Evolutionary conservation across 92 coral and sea anemone genomes (phyloP).

Genomic region (Metridium senile): DNA sequence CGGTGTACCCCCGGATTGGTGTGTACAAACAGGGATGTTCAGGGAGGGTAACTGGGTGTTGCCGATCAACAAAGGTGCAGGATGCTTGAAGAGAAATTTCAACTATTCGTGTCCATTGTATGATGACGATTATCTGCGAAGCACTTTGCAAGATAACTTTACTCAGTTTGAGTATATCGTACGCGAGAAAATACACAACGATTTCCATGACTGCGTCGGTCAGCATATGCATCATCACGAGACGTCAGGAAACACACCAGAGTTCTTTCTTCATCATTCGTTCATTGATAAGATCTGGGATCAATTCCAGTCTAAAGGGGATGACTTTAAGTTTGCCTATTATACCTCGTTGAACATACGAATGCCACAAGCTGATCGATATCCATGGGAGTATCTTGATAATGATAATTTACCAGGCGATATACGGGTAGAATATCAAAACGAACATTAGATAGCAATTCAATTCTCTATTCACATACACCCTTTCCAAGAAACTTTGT

Average conservation of each 20-base stretch:
- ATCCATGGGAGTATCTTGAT: slow-evolving; percentile 79
- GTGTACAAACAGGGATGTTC: slow-evolving; percentile 71
- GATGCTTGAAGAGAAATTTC: slow-evolving; percentile 65
- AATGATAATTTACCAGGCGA: slow-evolving; percentile 67
- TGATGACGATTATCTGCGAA: slow-evolving; percentile 25
- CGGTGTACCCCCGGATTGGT: slow-evolving; percentile 38
- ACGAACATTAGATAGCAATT: neutral
- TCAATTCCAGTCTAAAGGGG: slow-evolving; percentile 64
- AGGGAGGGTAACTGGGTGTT: slow-evolving; percentile 37
- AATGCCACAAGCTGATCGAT: slow-evolving; percentile 66
- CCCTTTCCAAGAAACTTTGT: too few relatives aligned
- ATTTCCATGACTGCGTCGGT: slow-evolving; percentile 71
- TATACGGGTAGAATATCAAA: slow-evolving; percentile 48
- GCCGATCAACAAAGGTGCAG: slow-evolving; percentile 55
- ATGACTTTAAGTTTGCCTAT: slow-evolving; percentile 49
- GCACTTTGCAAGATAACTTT: slow-evolving; percentile 39
- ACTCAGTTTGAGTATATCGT: slow-evolving; percentile 45
- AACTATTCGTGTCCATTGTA: slow-evolving; percentile 38
- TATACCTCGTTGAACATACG: slow-evolving; percentile 28
- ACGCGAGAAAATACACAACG: slow-evolving; percentile 63
- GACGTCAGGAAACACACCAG: slow-evolving; percentile 73
- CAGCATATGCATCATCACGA: slow-evolving; percentile 55
- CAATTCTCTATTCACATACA: too few relatives aligned
- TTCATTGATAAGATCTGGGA: slow-evolving; percentile 89
- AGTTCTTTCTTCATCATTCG: slow-evolving; percentile 84